Conservation (phyloP, 2,797 vertebrate genomes). For the Sebastes kiyomatsui region DNA sequence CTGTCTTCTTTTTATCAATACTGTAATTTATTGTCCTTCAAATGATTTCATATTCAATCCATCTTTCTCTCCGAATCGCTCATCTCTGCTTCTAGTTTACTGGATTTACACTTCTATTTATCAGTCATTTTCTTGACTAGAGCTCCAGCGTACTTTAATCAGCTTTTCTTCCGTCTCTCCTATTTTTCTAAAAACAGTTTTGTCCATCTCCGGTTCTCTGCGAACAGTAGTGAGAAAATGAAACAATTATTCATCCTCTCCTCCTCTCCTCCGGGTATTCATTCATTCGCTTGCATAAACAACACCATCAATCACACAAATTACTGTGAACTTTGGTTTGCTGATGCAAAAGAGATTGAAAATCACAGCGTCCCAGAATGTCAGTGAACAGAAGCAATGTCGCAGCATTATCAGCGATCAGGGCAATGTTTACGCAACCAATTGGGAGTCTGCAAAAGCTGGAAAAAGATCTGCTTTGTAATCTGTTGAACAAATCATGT, state of each 20-base stretch:
- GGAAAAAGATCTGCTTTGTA: conserved; percentile 4
- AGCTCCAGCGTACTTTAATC: background rate
- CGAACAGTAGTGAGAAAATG: conserved; percentile 34
- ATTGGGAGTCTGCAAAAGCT: background rate
- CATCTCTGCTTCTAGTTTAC: background rate
- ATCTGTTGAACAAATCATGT: conserved; percentile 4
- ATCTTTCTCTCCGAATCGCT: background rate
- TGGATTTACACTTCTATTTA: background rate
- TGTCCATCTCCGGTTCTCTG: conserved; percentile 16
- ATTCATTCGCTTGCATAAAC: conserved; percentile 48
- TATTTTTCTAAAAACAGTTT: background rate
- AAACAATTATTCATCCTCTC: conserved; percentile 50
- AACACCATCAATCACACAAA: conserved; percentile 65
- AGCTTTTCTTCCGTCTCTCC: background rate
- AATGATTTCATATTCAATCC: background rate
- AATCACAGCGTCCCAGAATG: conserved; percentile 19
- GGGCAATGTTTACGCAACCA: conserved; percentile 5
- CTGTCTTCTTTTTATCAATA: background rate
- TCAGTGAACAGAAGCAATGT: conserved; percentile 19
- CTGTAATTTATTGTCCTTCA: background rate
- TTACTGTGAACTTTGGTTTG: conserved; percentile 36
- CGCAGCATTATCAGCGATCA: conserved; percentile 3
- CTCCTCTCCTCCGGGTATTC: conserved; percentile 7
- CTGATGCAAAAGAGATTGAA: conserved; percentile 51
- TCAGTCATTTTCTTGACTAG: background rate